Evolutionary conservation across 2,797 vertebrate genomes (phyloP), one percentile per base, ranked within the genome.

Genomic region (Platyrinchus mystaceus): DNA sequence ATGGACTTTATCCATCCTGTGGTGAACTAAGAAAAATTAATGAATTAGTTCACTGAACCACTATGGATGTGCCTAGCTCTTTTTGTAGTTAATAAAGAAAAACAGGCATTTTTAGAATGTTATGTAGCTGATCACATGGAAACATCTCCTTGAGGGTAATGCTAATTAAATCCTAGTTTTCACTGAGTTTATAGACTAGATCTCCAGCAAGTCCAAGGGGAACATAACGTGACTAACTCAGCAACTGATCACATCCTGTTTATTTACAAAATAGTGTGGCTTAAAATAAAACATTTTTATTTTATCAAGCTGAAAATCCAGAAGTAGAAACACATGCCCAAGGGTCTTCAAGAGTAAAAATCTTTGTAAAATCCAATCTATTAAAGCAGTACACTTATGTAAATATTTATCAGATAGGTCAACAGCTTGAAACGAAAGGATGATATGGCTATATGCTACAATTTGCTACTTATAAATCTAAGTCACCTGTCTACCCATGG

Each of bases 141-240:
- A 91, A 62, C 3, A 19, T 69, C 16, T 87, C 68, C 71, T 96
- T 76, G 56, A 76, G 68, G 69, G 43, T 50, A 17, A 49, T 58
- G 16, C 14, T 84, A 86, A 86, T 94, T 94, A 94, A 79, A 66
- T 69, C 30, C 14, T 77, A 66, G 11, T 60, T 94, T 90, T 80
- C 36, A 66, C 26, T 43, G 34, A 60, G 30, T 63, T 69, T 66
- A 50, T 32, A 80, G 36, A 69, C 63, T 70, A 59, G 27, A 59
- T 78, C 30, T 69, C 34, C 34, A 80, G 59, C 26, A 83, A 76
- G 18, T 77, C 80, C 55, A 49, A 93, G 41, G 64, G 60, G 60
- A 93, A 49, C 10, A 39, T 36, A 69, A 62, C 39, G 69, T n/a
- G 23, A 52, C 71, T 91, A 93, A 89, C 56, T 77, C 67, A 70